Conservation (phyloP, 2,797 vertebrate genomes). For the Salmo trutta region DNA sequence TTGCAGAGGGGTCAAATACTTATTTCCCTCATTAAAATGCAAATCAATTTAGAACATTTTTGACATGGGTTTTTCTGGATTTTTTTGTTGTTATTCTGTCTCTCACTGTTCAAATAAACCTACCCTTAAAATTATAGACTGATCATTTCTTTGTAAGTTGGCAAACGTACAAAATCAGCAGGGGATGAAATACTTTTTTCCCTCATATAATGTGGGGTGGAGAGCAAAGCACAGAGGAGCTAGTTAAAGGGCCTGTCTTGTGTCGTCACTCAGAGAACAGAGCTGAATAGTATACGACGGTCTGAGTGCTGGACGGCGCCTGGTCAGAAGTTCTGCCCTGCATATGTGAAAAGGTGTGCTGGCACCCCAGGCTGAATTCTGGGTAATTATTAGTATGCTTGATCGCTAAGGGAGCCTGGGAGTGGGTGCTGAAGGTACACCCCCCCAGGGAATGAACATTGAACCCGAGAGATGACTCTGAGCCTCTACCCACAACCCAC, state of each 20-base stretch:
- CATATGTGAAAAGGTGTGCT: slow-evolving; percentile 99
- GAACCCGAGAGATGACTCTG: slow-evolving; percentile 59
- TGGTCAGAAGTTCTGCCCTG: slow-evolving; percentile 99
- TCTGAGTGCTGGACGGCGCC: slow-evolving; percentile 60
- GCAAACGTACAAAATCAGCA: too few species aligned
- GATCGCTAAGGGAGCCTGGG: slow-evolving; percentile 70
- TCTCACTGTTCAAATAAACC: too few species aligned
- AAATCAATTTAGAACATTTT: too few species aligned
- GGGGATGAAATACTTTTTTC: too few species aligned
- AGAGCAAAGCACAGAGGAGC: slow-evolving; percentile 87
- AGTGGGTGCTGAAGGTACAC: slow-evolving; percentile 57
- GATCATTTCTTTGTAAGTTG: too few species aligned
- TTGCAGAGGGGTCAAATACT: too few species aligned
- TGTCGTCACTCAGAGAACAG: slow-evolving; percentile 46
- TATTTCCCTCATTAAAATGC: too few species aligned
- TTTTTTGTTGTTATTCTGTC: too few species aligned
- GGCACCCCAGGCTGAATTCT: slow-evolving; percentile 94
- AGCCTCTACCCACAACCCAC: slow-evolving; percentile 43
- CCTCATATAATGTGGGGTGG: too few species aligned
- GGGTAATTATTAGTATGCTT: slow-evolving; percentile 88
- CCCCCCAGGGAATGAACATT: slow-evolving; percentile 61
- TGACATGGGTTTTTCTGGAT: too few species aligned
- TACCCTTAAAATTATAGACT: too few species aligned
- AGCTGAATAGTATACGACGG: slow-evolving; percentile 37
- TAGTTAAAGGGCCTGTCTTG: slow-evolving; percentile 85